Base-by-base conservation (phyloP, 2,888 invertebrate species). In the Apeira syringaria region DNA sequence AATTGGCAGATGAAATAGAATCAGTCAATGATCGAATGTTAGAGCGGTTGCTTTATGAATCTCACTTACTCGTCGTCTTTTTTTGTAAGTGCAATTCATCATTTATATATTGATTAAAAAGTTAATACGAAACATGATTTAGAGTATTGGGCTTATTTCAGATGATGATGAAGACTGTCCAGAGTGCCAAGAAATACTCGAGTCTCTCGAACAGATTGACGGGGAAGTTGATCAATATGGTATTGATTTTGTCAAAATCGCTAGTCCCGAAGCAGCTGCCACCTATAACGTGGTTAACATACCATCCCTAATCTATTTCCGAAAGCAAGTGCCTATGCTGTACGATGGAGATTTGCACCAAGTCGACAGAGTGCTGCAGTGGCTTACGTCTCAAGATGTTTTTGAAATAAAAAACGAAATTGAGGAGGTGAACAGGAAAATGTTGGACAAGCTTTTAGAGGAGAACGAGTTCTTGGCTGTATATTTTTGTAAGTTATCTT, bases 321-420 rank as follows among this genome's bases (percentile, higher is more conserved):
- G 98, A 17, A 93, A 93, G 74, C 93, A 93, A 81, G 93, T 94
- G 5, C 97, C 97, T 0, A 93, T 97, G 79, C 90, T 96, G 3
- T 98, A 97, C 72, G 98, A 98, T 61, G 97, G 98, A 3, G 98
- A 98, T 72, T 83, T 98, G 22, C 94, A 93, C 51, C 97, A 98
- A 77, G 95, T 95, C 22, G 97, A 97, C 35, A 94, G 94, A 72
- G 93, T 98, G 11, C 87, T 98, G 3, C 93, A 94, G 50, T 98
- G 98, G 98, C 84, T 98, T 26, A 98, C 98, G 13, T 97, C 97
- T 31, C 97, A 98, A 71, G 98, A 98, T 74, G 96, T 97, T 37
- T 97, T 98, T 84, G 97, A 98, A 84, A 95, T 98, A 37, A 97
- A 97, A 90, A 98, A 97, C 72, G 98, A 98, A 92, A 98, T 98